Base-by-base conservation (phyloP, 2,113 vertebrate species). In the Pan paniscus region DNA sequence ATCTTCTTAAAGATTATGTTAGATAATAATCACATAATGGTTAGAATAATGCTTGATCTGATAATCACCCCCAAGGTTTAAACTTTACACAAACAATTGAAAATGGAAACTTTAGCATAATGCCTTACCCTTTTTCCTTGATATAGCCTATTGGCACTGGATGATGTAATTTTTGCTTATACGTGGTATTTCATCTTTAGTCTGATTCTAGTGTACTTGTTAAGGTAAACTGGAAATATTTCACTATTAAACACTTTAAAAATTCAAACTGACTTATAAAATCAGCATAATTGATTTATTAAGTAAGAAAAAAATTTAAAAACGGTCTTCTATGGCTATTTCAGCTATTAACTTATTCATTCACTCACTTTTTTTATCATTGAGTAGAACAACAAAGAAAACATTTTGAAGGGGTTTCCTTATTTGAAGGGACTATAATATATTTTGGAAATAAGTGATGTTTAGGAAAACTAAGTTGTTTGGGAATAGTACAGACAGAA, bases 201-300 rank as follows among this genome's bases (percentile, higher is more conserved):
- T 90, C 3, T 68, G n/a, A 93, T 83, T 18, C 86, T 50, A 80
- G 30, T 75, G 12, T 81, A 35, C 17, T 82, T 95, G 64, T 64
- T 52, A 76, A 73, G 18, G 46, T 81, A 85, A 73, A 13, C 84
- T 75, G 90, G 50, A 97, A 94, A 93, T 96, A 70, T 25, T 46
- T 93, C 40, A 92, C 16, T 84, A 59, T 80, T 73, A 75, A 35
- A 43, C n/a, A 61, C 59, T 64, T 27, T n/a, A 64, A 90, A 85
- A 91, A 92, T 81, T 92, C 50, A 27, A 83, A 75, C 80, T 57
- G 46, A 88, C 22, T 38, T 94, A 67, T 91, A 79, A 96, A 89
- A 70, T 93, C 32, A 93, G 23, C 61, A 52, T 80, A 83, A 87
- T 76, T 70, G n/a, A 89, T 82, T 89, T 94, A 79, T 83, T 93